Base-by-base conservation (phyloP, 2,113 vertebrate species). In the Monopterus albus region DNA sequence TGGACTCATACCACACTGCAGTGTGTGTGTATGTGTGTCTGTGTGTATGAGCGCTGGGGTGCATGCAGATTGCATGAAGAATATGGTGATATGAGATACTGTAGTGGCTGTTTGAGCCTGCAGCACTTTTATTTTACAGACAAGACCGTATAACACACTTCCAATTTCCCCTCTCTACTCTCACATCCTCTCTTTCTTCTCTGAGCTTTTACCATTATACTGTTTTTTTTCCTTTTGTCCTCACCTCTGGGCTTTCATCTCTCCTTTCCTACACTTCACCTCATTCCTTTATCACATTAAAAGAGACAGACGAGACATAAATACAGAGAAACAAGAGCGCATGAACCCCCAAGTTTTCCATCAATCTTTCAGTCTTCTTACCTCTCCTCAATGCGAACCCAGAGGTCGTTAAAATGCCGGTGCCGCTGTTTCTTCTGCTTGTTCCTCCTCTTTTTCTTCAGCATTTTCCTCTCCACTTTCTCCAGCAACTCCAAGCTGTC, bases 301-400 rank as follows among this genome's bases (percentile, higher is more conserved):
- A 40, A 12, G 38, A 57, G 43, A 18, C 53, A 40, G 21, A 57
- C 12, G 6, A 18, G 31, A 46, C 21, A 21, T 2, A 28, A 20
- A 71, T 15, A 14, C 2, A 50, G 25, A 28, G n/a, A 46, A 52
- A 18, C 31, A 20, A 36, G 33, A 49, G 23, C 28, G 46, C 36
- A 1, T 9, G 42, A 11, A 28, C 36, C 13, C 7, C 45, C 39
- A 33, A 20, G 5, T 17, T 7, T 31, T 26, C n/a, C 33, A 1
- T 12, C n/a, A 2, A 10, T 1, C 23, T 14, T 17, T 29, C 42
- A 10, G 36, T 43, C 11, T 2, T 49, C 86, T 83, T 83, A 95
- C 94, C 95, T 96, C 73, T 94, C 93, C 75, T 95, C 93, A 35
- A 96, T 90, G 56, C 91, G 88, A 73, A 97, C 92, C 94, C 95